Conservation (phyloP, 2,113 vertebrate species). For the Picathartes gymnocephalus region DNA sequence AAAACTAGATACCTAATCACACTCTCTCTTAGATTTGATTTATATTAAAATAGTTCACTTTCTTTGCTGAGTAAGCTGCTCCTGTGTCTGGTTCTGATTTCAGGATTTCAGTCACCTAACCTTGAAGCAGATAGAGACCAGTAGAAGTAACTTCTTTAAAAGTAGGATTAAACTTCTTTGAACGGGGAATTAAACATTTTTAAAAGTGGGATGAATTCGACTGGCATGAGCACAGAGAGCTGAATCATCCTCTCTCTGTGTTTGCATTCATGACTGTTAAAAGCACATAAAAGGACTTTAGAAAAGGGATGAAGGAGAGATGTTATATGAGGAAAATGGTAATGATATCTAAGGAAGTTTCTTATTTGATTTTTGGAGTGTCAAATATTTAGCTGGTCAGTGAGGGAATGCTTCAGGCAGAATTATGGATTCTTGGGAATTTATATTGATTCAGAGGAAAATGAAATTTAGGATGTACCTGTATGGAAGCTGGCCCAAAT, state of each 20-base stretch:
- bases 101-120: neutral
- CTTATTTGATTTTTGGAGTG: neutral
- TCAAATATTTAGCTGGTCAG: neutral
- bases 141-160: neutral
- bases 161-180: neutral
- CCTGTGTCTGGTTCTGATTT: neutral
- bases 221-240: neutral
- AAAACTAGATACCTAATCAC: neutral
- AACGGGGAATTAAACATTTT: neutral
- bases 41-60: constrained; percentile 5
- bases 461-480: neutral
- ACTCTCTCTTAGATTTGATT: neutral
- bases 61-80: neutral
- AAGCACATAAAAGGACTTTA: neutral
- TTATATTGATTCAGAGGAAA: neutral
- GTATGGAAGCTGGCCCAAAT: neutral
- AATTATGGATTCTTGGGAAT: neutral
- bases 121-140: neutral
- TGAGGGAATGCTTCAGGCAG: neutral
- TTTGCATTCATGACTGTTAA: neutral
- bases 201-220: neutral
- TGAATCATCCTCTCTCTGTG: neutral
- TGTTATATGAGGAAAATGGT: neutral
- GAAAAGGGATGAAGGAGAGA: neutral
- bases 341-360: neutral